Evolutionary conservation across 2,113 vertebrate species (phyloP).

Genomic region (Oncorhynchus mykiss): DNA sequence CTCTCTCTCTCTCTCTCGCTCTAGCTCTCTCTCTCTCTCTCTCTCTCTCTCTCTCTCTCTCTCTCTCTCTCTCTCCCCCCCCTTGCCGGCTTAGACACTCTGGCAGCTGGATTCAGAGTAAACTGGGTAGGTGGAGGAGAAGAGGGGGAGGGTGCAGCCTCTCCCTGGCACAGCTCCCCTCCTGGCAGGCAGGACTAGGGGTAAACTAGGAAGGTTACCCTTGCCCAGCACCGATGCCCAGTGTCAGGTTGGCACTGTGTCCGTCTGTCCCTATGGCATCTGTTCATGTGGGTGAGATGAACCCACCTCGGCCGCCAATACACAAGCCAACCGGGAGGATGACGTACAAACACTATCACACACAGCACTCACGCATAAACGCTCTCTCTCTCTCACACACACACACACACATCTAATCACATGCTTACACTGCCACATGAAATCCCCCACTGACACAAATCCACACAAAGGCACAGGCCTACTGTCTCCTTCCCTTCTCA

Average conservation of each 20-base stretch:
- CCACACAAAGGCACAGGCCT: constrained; percentile 21
- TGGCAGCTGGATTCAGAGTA: constrained; percentile 53
- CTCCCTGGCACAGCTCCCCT: constrained; percentile 49
- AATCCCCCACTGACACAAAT: constrained; percentile 51
- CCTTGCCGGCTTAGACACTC: constrained; percentile 38
- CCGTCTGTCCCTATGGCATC: constrained; percentile 57
- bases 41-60: no score
- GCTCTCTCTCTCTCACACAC: constrained; percentile 7
- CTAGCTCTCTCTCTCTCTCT: no score
- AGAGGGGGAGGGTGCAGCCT: constrained; percentile 34
- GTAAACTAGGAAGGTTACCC: constrained; percentile 57
- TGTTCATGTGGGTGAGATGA: constrained; percentile 52
- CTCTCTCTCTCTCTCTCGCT: no score
- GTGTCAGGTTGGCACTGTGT: constrained; percentile 55
- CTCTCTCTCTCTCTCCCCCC: no score
- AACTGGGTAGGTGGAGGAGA: constrained; percentile 29
- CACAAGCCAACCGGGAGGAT: constrained; percentile 11
- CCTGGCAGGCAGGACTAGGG: constrained; percentile 44
- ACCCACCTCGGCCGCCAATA: constrained; percentile 29
- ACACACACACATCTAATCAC: constrained; percentile 15
- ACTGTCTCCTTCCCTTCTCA: background rate
- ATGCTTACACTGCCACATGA: constrained; percentile 34
- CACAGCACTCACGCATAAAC: constrained; percentile 19
- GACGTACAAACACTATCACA: constrained; percentile 11
- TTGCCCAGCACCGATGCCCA: constrained; percentile 40